Evolutionary conservation across 1,140 invertebrate genomes (phyloP).

Genomic region (Drosophila kanapiae): DNA sequence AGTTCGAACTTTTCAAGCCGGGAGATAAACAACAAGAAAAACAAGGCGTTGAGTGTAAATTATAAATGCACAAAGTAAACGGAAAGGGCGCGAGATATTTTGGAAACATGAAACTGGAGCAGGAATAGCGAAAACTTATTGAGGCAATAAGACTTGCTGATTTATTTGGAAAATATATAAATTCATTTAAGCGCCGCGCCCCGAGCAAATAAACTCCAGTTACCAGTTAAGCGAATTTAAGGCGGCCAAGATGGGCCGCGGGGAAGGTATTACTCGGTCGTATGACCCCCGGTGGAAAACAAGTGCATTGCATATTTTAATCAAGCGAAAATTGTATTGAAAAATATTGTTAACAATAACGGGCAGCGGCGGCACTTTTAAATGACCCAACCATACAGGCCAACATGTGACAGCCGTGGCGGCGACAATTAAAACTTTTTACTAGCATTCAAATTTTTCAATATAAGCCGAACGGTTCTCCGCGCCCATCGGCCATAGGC

Average conservation of each 20-base stretch:
- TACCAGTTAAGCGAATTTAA: constrained; percentile 37
- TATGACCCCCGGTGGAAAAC: constrained; percentile 57
- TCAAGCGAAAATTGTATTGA: constrained; percentile 81
- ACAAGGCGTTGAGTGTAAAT: constrained; percentile 55
- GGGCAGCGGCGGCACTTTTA: constrained; percentile 65
- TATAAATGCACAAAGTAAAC: constrained; percentile 74
- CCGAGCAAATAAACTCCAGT: constrained; percentile 20
- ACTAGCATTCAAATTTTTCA: constrained; percentile 83
- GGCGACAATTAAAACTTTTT: constrained; percentile 82
- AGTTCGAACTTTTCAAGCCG: constrained; percentile 71
- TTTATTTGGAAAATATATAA: constrained; percentile 19
- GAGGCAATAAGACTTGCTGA: constrained; percentile 17
- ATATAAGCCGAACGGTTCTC: constrained; percentile 69
- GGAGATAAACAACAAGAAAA: constrained; percentile 69
- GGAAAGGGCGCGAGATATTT: constrained; percentile 39
- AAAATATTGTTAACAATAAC: constrained; percentile 83
- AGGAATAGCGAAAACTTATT: constrained; percentile 16
- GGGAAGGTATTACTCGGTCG: constrained; percentile 11
- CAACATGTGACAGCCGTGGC: constrained; percentile 54
- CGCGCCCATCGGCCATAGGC: constrained; percentile 40
- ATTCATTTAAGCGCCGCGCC: constrained; percentile 7
- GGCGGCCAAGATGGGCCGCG: constrained; percentile 15
- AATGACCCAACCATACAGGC: constrained; percentile 56
- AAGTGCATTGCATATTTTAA: constrained; percentile 81
- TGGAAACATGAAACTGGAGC: constrained; percentile 52